Percentiles rank a stretch among this genome's conserved stretches.
Conservation (phyloP, 2,888 invertebrate genomes). For the Melanostoma scalare region DNA sequence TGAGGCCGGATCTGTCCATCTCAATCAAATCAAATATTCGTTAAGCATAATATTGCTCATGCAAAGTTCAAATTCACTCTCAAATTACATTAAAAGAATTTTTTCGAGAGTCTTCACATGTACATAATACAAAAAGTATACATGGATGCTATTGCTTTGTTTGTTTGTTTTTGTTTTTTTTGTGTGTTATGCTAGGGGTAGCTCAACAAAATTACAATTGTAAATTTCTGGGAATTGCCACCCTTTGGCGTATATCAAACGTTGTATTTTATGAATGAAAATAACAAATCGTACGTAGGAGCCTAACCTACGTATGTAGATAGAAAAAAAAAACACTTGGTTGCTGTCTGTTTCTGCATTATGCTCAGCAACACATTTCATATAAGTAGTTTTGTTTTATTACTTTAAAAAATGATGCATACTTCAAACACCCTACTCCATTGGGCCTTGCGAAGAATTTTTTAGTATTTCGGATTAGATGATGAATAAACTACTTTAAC, state of each 20-base stretch:
- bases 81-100: conserved; percentile 32
- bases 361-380: no score
- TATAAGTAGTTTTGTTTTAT: background rate
- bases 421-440: no score
- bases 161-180: background rate
- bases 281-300: no score
- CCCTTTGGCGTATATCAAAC: conserved; percentile 4
- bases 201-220: conserved; percentile 32
- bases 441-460: no score
- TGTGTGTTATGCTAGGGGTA: conserved; percentile 13
- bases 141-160: background rate
- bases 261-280: no score
- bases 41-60: conserved; percentile 28
- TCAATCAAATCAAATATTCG: conserved; percentile 66
- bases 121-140: conserved; percentile 5
- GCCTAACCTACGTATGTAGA: no score
- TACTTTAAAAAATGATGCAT: background rate
- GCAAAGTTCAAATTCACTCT: conserved; percentile 47
- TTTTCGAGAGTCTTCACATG: conserved; percentile 41
- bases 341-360: no score
- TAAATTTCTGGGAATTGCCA: conserved; percentile 36
- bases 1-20: conserved; percentile 73
- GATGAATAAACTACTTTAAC: background rate
- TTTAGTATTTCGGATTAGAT: no score
- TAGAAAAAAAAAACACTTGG: no score